Conservation (phyloP, 1,140 invertebrate genomes). For the Drosophila oshimai region DNA sequence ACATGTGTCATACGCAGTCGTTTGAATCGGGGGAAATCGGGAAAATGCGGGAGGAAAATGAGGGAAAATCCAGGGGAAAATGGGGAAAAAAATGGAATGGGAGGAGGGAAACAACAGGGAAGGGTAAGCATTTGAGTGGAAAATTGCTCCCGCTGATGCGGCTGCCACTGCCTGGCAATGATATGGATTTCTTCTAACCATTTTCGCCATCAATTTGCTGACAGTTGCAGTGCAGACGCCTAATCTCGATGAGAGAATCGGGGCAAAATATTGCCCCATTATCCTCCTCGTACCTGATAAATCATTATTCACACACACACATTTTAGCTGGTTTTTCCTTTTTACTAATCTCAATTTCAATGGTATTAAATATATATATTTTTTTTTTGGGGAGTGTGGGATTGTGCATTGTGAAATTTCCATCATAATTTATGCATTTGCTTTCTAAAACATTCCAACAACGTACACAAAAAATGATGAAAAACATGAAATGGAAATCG, state of each 20-base stretch:
- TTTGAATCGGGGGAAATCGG: slow-evolving; percentile 13
- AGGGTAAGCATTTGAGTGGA: slow-evolving; percentile 58
- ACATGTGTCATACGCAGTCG: slow-evolving; percentile 69
- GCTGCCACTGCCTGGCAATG: slow-evolving; percentile 46
- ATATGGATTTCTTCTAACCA: slow-evolving; percentile 57
- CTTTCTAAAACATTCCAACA: slow-evolving; percentile 38
- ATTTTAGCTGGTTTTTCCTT: slow-evolving; percentile 33
- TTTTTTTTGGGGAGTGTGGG: neutral
- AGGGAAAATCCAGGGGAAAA: slow-evolving; percentile 5
- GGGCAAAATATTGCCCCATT: neutral
- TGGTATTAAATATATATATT: slow-evolving; percentile 40
- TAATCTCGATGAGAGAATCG: slow-evolving; percentile 32
- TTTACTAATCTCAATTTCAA: slow-evolving; percentile 44
- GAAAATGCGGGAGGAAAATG: neutral
- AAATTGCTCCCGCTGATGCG: slow-evolving; percentile 62
- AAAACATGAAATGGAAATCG: slow-evolving; percentile 18
- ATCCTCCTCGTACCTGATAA: slow-evolving; percentile 28
- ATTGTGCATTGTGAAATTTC: slow-evolving; percentile 29
- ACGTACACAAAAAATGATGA: neutral
- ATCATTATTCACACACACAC: slow-evolving; percentile 37
- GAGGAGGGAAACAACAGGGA: neutral
- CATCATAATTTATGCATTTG: slow-evolving; percentile 63
- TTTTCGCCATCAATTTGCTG: slow-evolving; percentile 59
- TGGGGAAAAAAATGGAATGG: neutral
- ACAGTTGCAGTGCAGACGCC: slow-evolving; percentile 57